A percentile compares a stretch with the other conserved stretches of the same genome.
These are phyloP conservation scores for Escarpia spicata DNA, from an alignment of 2,888 invertebrate genomes.

Conservation along the genomic window DNA sequence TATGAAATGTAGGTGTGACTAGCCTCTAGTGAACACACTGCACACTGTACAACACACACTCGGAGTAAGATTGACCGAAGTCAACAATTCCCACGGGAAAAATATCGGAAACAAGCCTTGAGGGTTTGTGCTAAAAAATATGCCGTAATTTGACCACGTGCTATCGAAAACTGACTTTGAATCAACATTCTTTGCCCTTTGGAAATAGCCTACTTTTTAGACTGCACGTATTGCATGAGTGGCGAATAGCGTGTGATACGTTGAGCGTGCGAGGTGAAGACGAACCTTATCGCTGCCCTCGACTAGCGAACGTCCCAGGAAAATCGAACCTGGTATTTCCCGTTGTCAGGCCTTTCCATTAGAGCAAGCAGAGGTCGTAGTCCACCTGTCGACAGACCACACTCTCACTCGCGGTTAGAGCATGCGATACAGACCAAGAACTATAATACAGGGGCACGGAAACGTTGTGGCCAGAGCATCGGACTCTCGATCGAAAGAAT, in stretches of 20 bases:
- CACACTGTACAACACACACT: neutral
- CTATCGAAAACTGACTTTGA: neutral
- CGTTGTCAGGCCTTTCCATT: neutral
- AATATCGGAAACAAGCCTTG: neutral
- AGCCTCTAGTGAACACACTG: neutral
- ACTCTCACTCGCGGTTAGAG: neutral
- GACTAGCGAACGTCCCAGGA: neutral
- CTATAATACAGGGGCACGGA: too few relatives aligned
- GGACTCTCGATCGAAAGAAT: too few relatives aligned
- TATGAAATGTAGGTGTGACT: neutral
- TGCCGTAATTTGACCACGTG: neutral
- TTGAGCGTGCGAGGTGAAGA: neutral
- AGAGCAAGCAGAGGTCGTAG: neutral
- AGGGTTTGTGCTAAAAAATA: neutral
- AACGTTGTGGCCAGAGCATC: too few relatives aligned
- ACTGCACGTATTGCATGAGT: neutral
- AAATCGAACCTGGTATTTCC: neutral
- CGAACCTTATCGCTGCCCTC: neutral
- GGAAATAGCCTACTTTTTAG: neutral
- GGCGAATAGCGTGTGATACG: neutral
- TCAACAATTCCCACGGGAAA: neutral
- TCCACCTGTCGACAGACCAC: neutral
- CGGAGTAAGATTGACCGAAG: neutral
- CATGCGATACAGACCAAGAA: neutral
- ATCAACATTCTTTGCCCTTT: neutral